phyloP scores from a whole-genome alignment of 2,888 invertebrate genomes.

The Perithous albicinctus region DNA sequence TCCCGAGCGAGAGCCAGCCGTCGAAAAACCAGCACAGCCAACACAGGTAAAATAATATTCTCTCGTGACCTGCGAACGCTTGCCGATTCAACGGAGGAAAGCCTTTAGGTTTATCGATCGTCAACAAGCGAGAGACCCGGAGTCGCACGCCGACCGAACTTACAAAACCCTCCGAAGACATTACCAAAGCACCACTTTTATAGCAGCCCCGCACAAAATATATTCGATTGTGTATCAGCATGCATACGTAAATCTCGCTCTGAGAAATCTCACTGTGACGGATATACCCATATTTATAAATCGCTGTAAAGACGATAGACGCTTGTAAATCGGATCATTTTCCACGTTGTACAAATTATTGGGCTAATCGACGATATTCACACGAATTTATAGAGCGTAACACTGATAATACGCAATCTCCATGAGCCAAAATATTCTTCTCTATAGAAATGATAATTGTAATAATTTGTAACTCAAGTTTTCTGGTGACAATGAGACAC shows the following conservation, averaged over 20 bases:
- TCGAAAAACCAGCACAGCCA: constrained; percentile 48
- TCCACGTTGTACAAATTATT: too few relatives aligned
- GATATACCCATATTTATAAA: too few relatives aligned
- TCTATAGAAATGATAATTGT: too few relatives aligned
- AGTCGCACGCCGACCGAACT: constrained; percentile 80
- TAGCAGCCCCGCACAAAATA: neutral
- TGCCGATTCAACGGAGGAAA: constrained; percentile 57
- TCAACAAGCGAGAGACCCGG: constrained; percentile 52
- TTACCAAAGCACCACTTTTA: constrained; percentile 54
- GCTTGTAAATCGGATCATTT: too few relatives aligned
- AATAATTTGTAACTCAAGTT: neutral
- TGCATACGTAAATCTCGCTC: neutral
- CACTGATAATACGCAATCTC: too few relatives aligned
- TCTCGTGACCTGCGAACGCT: constrained; percentile 75
- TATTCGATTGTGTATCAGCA: neutral
- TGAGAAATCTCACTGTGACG: neutral
- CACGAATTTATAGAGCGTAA: too few relatives aligned
- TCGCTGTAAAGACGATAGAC: too few relatives aligned
- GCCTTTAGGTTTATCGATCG: constrained; percentile 68
- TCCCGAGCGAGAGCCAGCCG: neutral
- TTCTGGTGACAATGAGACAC: neutral
- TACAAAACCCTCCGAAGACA: constrained; percentile 63
- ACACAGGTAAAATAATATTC: constrained; percentile 76
- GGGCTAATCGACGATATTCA: too few relatives aligned
- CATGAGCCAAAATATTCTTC: too few relatives aligned